Base-by-base conservation (phyloP, 2,113 vertebrate genomes). In the Hemichromis elongatus region DNA sequence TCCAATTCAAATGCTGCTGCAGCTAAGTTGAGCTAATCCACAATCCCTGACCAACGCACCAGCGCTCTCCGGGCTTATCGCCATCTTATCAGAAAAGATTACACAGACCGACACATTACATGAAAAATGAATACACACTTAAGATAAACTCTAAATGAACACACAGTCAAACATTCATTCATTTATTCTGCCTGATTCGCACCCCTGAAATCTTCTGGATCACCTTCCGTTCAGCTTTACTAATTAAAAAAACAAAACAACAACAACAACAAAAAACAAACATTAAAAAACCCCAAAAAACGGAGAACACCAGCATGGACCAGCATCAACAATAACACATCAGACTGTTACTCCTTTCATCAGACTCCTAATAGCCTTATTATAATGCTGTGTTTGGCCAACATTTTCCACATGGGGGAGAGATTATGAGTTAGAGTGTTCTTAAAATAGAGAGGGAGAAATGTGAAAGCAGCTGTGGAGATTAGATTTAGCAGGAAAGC, bases 401-500 rank as follows among this genome's bases (percentile, higher is more conserved):
- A 93, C 81, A 59, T 73, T 50, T 80, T 61, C 83, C 16, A 82
- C 70, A 82, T 35, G 40, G 45, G 45, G 28, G 21, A 2, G 77
- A 89, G 77, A 90, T 84, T 79, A 85, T n/a, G 50, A 81, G 33
- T 61, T 84, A 14, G 50, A 57, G 21, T 28, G 81, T 77, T 86
- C 75, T 79, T 85, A 77, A 73, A 86, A 88, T n/a, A 54, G 79
- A 55, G 42, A n/a, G 54, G 40, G 33, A 50, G 55, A 81, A 80
- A 84, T 66, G 21, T 79, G 30, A 73, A 80, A 86, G 88, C 33
- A 47, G 80, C 78, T 59, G 70, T 21, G n/a, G 73, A 88, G 86
- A 92, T 90, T 86, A 85, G 40, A 77, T 84, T 73, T 77, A 77
- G 14, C 5, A 50, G 80, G 57, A 77, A 63, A 88, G 40, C 77